A percentile compares a stretch with the other conserved stretches of the same genome.
Evolutionary conservation across 2,113 vertebrate species (phyloP).

Genomic region (Alexandromys fortis): DNA sequence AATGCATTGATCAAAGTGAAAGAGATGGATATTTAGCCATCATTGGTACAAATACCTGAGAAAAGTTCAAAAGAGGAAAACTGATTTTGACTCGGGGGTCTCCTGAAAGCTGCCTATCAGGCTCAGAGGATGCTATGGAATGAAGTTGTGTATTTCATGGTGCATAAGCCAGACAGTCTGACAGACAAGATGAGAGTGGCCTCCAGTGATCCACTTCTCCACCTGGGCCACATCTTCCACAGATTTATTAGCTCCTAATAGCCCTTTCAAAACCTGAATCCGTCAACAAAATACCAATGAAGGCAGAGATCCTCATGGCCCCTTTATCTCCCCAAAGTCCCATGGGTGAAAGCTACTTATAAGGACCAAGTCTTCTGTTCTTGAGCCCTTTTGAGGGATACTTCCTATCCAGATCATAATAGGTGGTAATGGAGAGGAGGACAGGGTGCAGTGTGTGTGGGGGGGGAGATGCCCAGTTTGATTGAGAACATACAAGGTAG

Average conservation of each 20-base stretch:
- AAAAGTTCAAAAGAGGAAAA: not conserved
- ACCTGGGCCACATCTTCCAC: not conserved
- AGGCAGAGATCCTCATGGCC: not conserved
- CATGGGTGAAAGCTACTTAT: not conserved
- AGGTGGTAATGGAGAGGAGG: not conserved
- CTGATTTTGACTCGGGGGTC: not conserved
- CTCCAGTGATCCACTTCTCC: not conserved
- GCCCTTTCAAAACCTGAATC: not conserved
- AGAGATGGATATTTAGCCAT: not conserved
- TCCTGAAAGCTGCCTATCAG: not conserved
- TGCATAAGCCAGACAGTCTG: not conserved
- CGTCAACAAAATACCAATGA: no score
- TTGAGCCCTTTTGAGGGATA: no score
- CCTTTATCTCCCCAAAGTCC: not conserved
- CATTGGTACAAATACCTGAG: not conserved
- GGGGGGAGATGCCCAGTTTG: not conserved
- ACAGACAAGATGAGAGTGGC: not conserved
- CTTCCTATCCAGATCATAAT: no score
- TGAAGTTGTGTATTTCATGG: not conserved
- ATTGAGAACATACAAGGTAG: not conserved
- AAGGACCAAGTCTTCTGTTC: not conserved
- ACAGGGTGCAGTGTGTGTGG: no score
- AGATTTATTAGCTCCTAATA: not conserved
- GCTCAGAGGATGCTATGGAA: not conserved
- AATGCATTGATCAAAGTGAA: not conserved